These are phyloP conservation scores for Galeruca laticollis DNA, from an alignment of 2,888 invertebrate genomes.

Conservation along the genomic window DNA sequence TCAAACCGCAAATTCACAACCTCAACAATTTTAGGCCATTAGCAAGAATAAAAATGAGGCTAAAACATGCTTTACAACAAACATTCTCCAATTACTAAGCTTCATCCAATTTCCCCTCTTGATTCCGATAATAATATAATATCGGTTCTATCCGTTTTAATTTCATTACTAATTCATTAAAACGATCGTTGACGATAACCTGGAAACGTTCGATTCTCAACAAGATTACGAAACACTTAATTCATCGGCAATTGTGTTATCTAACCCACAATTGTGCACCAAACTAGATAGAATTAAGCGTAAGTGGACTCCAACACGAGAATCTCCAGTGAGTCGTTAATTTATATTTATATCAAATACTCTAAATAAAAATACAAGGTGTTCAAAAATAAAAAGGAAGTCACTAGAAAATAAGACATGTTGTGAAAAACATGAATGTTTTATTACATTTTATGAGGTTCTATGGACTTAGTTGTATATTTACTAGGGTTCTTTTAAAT, in stretches of 20 bases:
- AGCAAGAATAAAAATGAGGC: no score
- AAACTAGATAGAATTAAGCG: slow-evolving; percentile 16
- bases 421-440: no score
- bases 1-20: no score
- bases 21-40: no score
- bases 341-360: background rate
- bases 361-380: background rate
- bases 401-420: no score
- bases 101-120: no score
- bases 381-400: background rate
- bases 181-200: slow-evolving; percentile 3
- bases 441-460: no score
- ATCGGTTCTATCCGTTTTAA: background rate
- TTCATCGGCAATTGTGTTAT: slow-evolving; percentile 9
- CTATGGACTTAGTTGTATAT: no score
- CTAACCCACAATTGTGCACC: slow-evolving; percentile 5
- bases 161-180: slow-evolving; percentile 13
- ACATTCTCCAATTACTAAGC: background rate
- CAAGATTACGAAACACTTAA: slow-evolving; percentile 17
- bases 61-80: no score
- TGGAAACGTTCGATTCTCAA: slow-evolving; percentile 9
- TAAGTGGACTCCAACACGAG: slow-evolving; percentile 10
- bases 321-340: background rate
- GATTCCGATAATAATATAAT: no score
- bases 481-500: no score